Base-by-base conservation (phyloP, 1,140 invertebrate species). In the Oncopodura yosiiana region DNA sequence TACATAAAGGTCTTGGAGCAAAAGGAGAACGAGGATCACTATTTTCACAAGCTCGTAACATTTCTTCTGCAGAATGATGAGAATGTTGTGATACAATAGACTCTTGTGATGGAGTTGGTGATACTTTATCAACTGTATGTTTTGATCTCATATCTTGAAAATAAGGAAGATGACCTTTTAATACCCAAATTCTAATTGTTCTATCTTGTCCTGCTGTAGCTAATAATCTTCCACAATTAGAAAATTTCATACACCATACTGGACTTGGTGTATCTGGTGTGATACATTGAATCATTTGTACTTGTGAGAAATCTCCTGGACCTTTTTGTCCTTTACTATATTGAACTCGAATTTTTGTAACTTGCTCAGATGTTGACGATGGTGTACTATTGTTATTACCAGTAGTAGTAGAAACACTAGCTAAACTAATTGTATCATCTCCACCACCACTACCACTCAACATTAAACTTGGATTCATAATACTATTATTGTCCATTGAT, bases 171-270 rank as follows among this genome's bases (percentile, higher is more conserved):
- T 89, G 86, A 69, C 87, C 86, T 58, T 85, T 79, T 0, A 96
- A 73, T 41, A 95, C 87, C 94, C 94, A 99, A 53, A 98, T 86
- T 48, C 93, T 75, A 37, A 98, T 71, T 41, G 95, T 80, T 57
- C 84, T 81, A 73, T 98, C 94, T 74, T 97, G 93, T 0, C 94
- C 94, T 39, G 93, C 94, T 2, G 93, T 95, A 4, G 94, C 93
- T 52, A 98, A 69, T 36, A 98, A 72, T 42, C 90, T 75, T 0
- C 94, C 94, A 73, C 92, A 96, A 23, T 82, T 83, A 41, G 92
- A 95, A 69, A 98, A 98, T 73, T 97, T 96, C 86, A 97, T 95
- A 60, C 90, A 94, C 94, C 94, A 99, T 62, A 98, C 86, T 3
- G 94, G 88, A 27, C 90, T 89, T 5, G 79, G 78, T 68, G 96